phyloP scores from a whole-genome alignment of 2,888 invertebrate species.

The Drosophila stalkeri region DNA sequence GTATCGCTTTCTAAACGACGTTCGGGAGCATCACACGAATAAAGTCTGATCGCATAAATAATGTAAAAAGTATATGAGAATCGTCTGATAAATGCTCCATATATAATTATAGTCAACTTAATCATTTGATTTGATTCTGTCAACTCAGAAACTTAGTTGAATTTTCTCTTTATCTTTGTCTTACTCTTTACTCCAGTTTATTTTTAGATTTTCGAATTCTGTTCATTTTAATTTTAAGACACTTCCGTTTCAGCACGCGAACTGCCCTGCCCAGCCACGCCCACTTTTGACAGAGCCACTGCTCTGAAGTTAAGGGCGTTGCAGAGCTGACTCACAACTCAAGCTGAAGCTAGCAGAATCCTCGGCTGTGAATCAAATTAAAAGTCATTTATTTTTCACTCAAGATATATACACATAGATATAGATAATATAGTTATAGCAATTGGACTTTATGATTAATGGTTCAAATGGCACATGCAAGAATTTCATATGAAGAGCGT shows the following conservation, averaged over 20 bases:
- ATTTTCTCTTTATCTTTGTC: background rate
- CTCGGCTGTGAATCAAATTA: background rate
- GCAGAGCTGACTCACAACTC: background rate
- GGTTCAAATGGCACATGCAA: conserved; percentile 5
- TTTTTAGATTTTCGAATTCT: conserved; percentile 49
- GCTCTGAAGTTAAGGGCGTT: conserved; percentile 9
- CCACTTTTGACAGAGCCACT: conserved; percentile 29
- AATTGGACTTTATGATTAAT: conserved; percentile 46
- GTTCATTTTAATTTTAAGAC: conserved; percentile 69
- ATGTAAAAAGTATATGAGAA: background rate
- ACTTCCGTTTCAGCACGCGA: conserved; percentile 67
- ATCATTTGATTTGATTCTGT: background rate
- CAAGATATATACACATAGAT: background rate
- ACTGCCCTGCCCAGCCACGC: conserved; percentile 42
- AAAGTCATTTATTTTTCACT: no score
- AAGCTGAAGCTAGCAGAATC: background rate
- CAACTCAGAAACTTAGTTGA: background rate
- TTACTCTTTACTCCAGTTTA: background rate
- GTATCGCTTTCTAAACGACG: no score
- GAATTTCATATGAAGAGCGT: conserved; percentile 7
- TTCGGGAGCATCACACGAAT: no score
- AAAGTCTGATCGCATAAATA: no score
- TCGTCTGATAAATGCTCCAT: background rate
- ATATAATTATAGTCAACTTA: background rate
- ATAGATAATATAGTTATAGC: background rate